Evolutionary conservation across 2,888 invertebrate genomes (phyloP), one percentile per base, ranked within the genome.

Genomic region (Ennomos erosarius): DNA sequence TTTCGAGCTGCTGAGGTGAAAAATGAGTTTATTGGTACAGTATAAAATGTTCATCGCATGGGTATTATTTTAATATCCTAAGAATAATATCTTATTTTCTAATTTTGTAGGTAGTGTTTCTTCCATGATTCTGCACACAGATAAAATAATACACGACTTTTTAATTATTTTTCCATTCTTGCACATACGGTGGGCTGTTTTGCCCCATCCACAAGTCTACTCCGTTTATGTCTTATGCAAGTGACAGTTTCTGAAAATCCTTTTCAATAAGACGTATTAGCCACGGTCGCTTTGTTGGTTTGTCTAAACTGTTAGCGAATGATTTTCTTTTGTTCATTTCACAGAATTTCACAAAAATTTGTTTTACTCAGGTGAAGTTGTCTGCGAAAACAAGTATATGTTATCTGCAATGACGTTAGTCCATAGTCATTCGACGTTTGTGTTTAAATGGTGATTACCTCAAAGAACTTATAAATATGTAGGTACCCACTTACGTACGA

Each of bases 251-350:
- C 48, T 26, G 48, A 43, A 39, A 53, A 58, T 44, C 16, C 43
- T 52, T 43, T 58, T n/a, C 51, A 51, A 36, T 45, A 43, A 50
- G 8, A 36, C 26, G 8, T 26, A 47, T 55, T 51, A 10, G 49
- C 0, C 13, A 55, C 42, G 47, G 59, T 39, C 35, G 46, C 39
- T n/a, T 26, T 43, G 9, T 47, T 12, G 13, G 11, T 44, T 43
- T 53, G 47, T 48, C 33, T 35, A 48, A 51, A 11, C 34, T 34
- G 12, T 34, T 49, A 47, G 35, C 35, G 13, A 40, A 48, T 59
- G 51, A 42, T 55, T 42, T 40, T 34, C 37, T 47, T 55, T 62
- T 53, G 58, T 62, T 58, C n/a, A 8, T 12, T 62, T 58, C 60
- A 34, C 45, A 54, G 56, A 63, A 65, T 53, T 40, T 52, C 11